phyloP scores from a whole-genome alignment of 2,113 vertebrate species.

The Colius striatus region DNA sequence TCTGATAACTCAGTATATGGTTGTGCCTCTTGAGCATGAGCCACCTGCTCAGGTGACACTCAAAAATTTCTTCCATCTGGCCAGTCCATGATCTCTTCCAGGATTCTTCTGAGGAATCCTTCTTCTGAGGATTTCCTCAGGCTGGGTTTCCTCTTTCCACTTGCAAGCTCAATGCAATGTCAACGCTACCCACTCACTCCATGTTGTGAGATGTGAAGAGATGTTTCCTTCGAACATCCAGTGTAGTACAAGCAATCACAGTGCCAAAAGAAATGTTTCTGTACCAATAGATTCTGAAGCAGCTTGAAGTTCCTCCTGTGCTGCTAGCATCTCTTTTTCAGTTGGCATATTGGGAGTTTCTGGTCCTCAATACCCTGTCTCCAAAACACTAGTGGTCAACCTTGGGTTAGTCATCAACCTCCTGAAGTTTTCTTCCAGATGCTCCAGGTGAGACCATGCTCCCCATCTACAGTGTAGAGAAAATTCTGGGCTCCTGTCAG shows the following conservation, averaged over 20 bases:
- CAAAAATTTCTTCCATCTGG: not conserved
- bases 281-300: not conserved
- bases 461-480: not conserved
- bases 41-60: not conserved
- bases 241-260: rapidly evolving
- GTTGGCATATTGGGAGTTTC: not conserved
- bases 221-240: not conserved
- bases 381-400: not conserved
- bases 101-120: too few species aligned
- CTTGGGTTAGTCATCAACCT: not conserved
- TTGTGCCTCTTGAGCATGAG: not conserved
- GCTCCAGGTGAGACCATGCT: not conserved
- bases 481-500: not conserved
- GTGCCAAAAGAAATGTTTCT: not conserved
- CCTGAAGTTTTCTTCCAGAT: not conserved
- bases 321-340: not conserved
- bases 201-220: not conserved
- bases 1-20: not conserved
- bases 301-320: not conserved
- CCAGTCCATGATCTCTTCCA: not conserved
- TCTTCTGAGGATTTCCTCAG: too few species aligned
- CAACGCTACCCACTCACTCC: not conserved
- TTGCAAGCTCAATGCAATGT: rapidly evolving
- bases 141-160: not conserved
- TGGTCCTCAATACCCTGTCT: not conserved